These are phyloP conservation scores for Hirudinaria manillensis DNA, from an alignment of 2,888 invertebrate species.

Conservation along the genomic window DNA sequence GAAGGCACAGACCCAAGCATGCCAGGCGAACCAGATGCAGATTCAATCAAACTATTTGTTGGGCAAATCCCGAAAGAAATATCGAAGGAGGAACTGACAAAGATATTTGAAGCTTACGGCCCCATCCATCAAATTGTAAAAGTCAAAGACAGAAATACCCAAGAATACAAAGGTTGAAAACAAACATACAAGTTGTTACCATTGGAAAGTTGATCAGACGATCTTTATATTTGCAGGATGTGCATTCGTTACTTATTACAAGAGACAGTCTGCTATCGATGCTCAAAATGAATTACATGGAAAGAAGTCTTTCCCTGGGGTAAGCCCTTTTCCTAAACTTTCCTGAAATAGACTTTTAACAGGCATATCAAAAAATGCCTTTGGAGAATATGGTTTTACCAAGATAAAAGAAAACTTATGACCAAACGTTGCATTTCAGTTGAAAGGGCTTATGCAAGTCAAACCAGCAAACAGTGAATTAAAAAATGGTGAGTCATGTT, in stretches of 20 bases:
- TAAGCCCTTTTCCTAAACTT: slow-evolving; percentile 11
- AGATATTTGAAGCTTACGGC: slow-evolving; percentile 31
- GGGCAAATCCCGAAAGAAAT: slow-evolving; percentile 33
- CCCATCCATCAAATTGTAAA: slow-evolving; percentile 23
- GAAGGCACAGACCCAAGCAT: not conserved
- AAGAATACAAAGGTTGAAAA: slow-evolving; percentile 29
- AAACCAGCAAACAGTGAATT: slow-evolving; percentile 34
- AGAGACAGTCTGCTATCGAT: slow-evolving; percentile 31
- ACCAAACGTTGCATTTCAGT: not conserved
- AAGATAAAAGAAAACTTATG: not conserved
- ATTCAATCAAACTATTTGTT: slow-evolving; percentile 32
- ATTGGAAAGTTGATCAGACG: not conserved
- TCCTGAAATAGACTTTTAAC: too few relatives aligned
- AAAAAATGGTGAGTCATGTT: slow-evolving; percentile 22
- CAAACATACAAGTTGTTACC: too few relatives aligned
- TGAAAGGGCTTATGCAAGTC: slow-evolving; percentile 31
- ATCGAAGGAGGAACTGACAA: slow-evolving; percentile 25
- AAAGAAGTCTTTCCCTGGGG: slow-evolving; percentile 31
- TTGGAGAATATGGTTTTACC: too few relatives aligned
- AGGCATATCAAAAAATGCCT: too few relatives aligned
- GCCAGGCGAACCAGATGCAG: slow-evolving; percentile 28
- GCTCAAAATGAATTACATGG: slow-evolving; percentile 31
- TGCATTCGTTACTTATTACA: slow-evolving; percentile 31
- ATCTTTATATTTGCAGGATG: slow-evolving; percentile 13
- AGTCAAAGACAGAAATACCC: slow-evolving; percentile 29